Percentiles rank a stretch among this genome's conserved stretches.
These are phyloP conservation scores for Umimayanthus chanpuru DNA, from an alignment of 92 coral and sea anemone species.

Conservation along the genomic window DNA sequence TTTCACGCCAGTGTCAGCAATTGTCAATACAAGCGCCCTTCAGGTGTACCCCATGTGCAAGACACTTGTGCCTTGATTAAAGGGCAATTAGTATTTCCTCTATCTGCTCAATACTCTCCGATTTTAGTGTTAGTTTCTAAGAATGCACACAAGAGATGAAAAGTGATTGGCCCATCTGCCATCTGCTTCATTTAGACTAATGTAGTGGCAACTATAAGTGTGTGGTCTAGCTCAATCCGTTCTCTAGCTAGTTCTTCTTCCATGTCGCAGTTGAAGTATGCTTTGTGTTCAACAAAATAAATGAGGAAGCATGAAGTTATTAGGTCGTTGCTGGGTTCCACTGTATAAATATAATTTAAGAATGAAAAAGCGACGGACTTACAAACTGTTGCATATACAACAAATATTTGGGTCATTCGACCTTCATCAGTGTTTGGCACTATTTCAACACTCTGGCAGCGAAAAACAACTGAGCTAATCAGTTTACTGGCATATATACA, in stretches of 20 bases:
- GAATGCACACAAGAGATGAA: conserved; percentile 22
- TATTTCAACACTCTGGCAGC: no score
- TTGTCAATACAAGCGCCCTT: background rate
- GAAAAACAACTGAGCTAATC: no score
- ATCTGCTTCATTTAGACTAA: conserved; percentile 1
- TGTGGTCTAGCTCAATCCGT: background rate
- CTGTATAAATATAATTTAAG: no score
- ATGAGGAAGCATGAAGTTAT: background rate
- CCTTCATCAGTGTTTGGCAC: no score
- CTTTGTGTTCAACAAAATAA: background rate
- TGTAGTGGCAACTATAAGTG: conserved; percentile 25
- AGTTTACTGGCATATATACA: no score
- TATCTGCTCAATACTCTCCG: background rate
- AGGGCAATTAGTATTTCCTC: background rate
- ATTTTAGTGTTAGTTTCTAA: background rate
- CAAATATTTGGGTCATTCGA: no score
- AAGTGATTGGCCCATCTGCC: conserved; percentile 16
- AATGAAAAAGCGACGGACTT: no score
- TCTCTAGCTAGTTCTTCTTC: background rate
- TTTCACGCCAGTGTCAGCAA: background rate
- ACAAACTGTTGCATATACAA: no score
- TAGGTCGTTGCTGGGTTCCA: background rate
- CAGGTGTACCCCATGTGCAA: background rate
- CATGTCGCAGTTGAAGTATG: background rate
- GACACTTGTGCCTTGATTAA: background rate